phyloP scores from a whole-genome alignment of 2,797 vertebrate species.

The Dallia pectoralis region DNA sequence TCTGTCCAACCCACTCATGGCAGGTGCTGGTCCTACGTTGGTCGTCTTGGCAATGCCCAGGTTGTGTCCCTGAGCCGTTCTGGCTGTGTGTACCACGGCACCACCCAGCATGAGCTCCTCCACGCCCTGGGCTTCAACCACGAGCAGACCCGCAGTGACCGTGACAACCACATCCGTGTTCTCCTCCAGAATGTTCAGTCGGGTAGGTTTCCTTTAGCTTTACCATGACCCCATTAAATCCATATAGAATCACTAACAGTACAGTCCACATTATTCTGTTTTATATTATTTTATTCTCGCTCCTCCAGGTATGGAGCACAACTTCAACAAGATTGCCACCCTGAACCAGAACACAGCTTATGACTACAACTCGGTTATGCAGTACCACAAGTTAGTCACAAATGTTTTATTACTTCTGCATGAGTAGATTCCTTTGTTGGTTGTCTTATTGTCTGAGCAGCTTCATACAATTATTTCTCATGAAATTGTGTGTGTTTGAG shows the following conservation, averaged over 20 bases:
- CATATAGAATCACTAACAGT: background rate
- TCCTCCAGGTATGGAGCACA: no score
- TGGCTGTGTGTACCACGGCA: constrained; percentile 25
- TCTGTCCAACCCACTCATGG: no score
- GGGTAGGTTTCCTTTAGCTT: constrained; percentile 9
- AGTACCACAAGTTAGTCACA: no score
- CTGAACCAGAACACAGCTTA: no score
- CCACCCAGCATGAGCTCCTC: constrained; percentile 47
- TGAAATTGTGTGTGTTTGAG: no score
- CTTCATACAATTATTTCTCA: no score
- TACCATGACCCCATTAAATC: background rate
- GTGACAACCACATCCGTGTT: background rate
- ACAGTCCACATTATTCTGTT: no score
- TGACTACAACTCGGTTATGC: no score
- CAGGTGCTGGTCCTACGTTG: constrained; percentile 34
- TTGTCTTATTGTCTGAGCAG: background rate
- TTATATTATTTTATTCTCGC: no score
- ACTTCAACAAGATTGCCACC: no score
- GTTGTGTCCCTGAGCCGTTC: constrained; percentile 22
- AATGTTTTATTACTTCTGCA: background rate
- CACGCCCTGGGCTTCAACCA: constrained; percentile 45
- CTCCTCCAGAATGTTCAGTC: constrained; percentile 6
- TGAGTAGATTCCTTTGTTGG: background rate
- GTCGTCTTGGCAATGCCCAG: constrained; percentile 14
- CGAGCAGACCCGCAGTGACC: background rate